Evolutionary conservation across 1,140 invertebrate species (phyloP), one percentile per base, ranked within the genome.

Genomic region (Atta colombica): DNA sequence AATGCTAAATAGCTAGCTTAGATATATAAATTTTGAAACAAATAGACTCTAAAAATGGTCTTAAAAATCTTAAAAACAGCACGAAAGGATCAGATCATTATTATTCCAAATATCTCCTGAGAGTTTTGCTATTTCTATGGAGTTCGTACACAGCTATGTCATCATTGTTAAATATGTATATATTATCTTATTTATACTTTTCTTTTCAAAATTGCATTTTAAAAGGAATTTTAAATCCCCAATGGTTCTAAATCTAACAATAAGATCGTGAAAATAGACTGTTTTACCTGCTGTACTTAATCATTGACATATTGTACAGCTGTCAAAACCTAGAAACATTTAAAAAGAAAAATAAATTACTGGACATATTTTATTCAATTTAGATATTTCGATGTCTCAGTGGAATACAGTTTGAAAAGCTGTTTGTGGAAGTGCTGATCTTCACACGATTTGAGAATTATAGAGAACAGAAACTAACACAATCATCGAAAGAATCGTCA

Each of bases 211-310:
- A 10, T 1, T 28, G 58, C 16, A 61, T 49, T 77, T 28, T n/a
- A 45, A 60, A 77, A 58, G 18, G 31, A 18, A 55, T 75, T 75
- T 75, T 35, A 75, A 75, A 16, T 75, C 51, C 12, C n/a, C 1
- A 1, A 60, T 16, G 31, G n/a, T 74, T 14, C 28, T 39, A 2
- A 58, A 72, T 72, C 55, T 35, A 39, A 39, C 6, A 39, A 39
- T 39, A 39, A 8, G 35, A 39, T 35, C 31, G 31, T 35, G 31
- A 35, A 6, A 35, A 35, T 35, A 35, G 6, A 35, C 0, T 35
- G 0, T 35, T 35, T 35, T 35, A 5, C 5, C 5, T 35, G 0
- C 31, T 35, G 31, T 35, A 39, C 6, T 66, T n/a, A 45, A 45
- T 72, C 1, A 35, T 21, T 53, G 5, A 58, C 35, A 60, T 21